Base-by-base conservation (phyloP, 2,888 invertebrate genomes). In the Aporophyla nigra region DNA sequence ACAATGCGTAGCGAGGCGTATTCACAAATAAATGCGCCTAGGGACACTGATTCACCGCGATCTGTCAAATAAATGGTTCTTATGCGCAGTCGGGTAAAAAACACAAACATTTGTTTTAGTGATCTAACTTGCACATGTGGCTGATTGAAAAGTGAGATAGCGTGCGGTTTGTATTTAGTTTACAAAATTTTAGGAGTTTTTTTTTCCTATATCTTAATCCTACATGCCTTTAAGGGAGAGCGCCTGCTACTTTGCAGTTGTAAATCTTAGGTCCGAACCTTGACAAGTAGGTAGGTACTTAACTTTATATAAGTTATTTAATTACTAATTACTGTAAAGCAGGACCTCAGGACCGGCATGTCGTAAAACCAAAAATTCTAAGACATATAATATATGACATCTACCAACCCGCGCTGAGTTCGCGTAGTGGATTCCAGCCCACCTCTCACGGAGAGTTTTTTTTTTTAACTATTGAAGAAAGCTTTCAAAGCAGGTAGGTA, bases 21-120 rank as follows among this genome's bases (percentile, higher is more conserved):
- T 90, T 92, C 91, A 91, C 94, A 94, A 95, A 96, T 94, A 95
- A 95, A 95, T 92, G 92, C 91, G 92, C 94, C 93, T 91, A 89
- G 95, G 95, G 95, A 93, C 92, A 79, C 91, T 91, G 93, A 94
- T 93, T 93, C 94, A 91, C 93, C 92, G 88, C 94, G 93, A 92
- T 92, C 92, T 92, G 90, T 93, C 94, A 94, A 93, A 94, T 92
- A 94, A 94, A 94, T 82, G 73, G 93, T 90, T 91, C 91, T 91
- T 91, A 93, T 92, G 87, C 87, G 85, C 78, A 76, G 82, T 82
- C 69, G 73, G 68, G 88, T 85, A 86, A 89, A 90, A 92, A 91
- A 91, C 84, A 90, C 90, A 88, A 91, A 90, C 88, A 91, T 93
- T 94, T 92, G 92, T 92, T 92, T 90, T 91, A 88, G 86, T 89